Base-by-base conservation (phyloP, 2,888 invertebrate genomes). In the Tiliacea citrago region DNA sequence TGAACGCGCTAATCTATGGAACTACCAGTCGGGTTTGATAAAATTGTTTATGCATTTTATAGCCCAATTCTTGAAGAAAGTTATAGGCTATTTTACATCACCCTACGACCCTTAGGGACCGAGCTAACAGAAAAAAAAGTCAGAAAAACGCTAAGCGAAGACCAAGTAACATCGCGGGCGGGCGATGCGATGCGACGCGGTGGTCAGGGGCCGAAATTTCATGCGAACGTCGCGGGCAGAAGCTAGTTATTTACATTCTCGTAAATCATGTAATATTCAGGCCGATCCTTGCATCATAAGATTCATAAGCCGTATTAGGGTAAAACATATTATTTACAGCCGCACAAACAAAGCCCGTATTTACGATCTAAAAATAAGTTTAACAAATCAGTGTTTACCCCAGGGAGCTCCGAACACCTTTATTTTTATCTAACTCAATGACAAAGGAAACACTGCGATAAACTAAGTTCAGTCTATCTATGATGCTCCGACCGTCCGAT, bases 311-410 rank as follows among this genome's bases (percentile, higher is more conserved):
- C 62, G 51, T 74, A 75, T 80, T 73, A 67, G 78, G 72, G 75
- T 70, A 68, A 72, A 78, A 73, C 47, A 66, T 75, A 78, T 45
- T 85, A 80, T 82, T 82, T 76, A 62, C 53, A 70, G 76, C 55
- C 47, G 18, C 62, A 69, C 51, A 81, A 79, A 77, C 76, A 70
- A 49, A 79, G 65, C 60, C 39, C 65, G 72, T 75, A 66, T 75
- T 73, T 68, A 79, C 73, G 21, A 60, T 74, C 82, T 79, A 84
- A 82, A 84, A 79, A 85, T 84, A 85, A 61, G 35, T 61, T 72
- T 61, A 72, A 75, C 62, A 75, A 72, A 62, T 75, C 58, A 68
- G 73, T 79, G 78, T 76, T 82, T 76, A 57, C 78, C 47, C 60
- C 42, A 53, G 69, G 39, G 73, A 77, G 71, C 62, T 73, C 55